Evolutionary conservation across 2,888 invertebrate genomes (phyloP), one percentile per base, ranked within the genome.

Genomic region (Eurytoma californica): DNA sequence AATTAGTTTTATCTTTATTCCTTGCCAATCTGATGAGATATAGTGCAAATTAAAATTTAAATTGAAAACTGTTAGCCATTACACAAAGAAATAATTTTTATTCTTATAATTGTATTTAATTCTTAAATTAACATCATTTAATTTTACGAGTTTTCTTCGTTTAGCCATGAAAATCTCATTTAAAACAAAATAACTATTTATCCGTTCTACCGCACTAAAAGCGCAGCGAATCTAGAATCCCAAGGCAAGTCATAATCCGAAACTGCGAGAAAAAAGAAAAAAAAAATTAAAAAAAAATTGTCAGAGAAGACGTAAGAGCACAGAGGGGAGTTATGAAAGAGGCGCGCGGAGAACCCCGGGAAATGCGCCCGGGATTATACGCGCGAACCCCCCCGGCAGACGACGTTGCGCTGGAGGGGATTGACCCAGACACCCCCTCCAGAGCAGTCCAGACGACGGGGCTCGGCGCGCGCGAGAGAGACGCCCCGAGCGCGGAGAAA

Each of bases 371-470:
- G 85, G 83, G 83, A 85, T 85, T 87, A 39, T 39, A 39, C 7
- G 7, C 39, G 88, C 87, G 86, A 89, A 88, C 86, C 87, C 84
- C 85, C 86, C 86, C 55, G 51, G 14, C 16, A 39, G 39, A 47
- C 67, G 53, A 24, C 61, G 16, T 60, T 3, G 13, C 24, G 85
- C 87, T 86, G 87, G 88, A 88, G 89, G 89, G 89, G 89, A 89
- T 89, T 89, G 89, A 89, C 90, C 89, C 90, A 90, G 90, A 90
- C 90, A 90, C 89, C 89, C 90, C 90, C 88, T 90, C 89, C 90
- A 89, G 65, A 60, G 47, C 51, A 16, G 20, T 57, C 60, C 80
- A 61, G 69, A 74, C 66, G 73, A 58, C 55, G 67, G 57, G 66
- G 53, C 53, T 72, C 51, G 53, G 47, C 60, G 18, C 24, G 55